phyloP scores from a whole-genome alignment of 2,888 invertebrate genomes.

The Pogonocherus hispidulus region DNA sequence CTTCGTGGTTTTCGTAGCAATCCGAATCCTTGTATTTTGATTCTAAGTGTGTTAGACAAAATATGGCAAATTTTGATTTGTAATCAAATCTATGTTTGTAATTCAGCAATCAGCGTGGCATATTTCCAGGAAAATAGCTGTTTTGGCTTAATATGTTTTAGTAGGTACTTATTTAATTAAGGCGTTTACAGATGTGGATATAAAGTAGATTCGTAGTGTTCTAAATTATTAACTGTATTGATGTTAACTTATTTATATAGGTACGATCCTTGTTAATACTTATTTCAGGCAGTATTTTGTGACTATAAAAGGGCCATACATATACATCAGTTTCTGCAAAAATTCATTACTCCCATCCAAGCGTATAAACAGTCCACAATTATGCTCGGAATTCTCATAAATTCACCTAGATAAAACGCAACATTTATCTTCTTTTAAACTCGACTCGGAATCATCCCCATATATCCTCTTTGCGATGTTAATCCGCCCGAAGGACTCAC shows the following conservation, averaged over 20 bases:
- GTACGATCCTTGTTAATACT: neutral
- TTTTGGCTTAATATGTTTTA: no score
- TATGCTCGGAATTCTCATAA: conserved; percentile 67
- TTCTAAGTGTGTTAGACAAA: no score
- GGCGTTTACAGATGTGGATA: neutral
- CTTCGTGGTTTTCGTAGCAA: no score
- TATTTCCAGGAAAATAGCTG: no score
- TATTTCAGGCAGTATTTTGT: conserved; percentile 1
- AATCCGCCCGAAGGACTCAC: conserved; percentile 60
- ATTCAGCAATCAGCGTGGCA: no score
- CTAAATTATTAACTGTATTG: neutral
- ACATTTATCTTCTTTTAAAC: conserved; percentile 69
- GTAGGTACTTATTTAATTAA: no score
- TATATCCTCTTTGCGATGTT: conserved; percentile 66
- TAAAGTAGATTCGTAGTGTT: neutral
- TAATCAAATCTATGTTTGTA: no score
- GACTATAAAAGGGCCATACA: conserved; percentile 6
- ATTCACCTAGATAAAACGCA: conserved; percentile 67
- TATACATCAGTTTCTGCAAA: conserved; percentile 28
- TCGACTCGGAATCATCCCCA: conserved; percentile 64
- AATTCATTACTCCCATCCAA: conserved; percentile 51
- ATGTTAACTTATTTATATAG: no score
- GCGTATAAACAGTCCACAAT: conserved; percentile 67
- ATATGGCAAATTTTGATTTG: no score
- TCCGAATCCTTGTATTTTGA: no score